Percentiles rank a stretch among this genome's conserved stretches.
These are phyloP conservation scores for Periophthalmus modestus DNA, from an alignment of 2,113 vertebrate species.

Conservation along the genomic window DNA sequence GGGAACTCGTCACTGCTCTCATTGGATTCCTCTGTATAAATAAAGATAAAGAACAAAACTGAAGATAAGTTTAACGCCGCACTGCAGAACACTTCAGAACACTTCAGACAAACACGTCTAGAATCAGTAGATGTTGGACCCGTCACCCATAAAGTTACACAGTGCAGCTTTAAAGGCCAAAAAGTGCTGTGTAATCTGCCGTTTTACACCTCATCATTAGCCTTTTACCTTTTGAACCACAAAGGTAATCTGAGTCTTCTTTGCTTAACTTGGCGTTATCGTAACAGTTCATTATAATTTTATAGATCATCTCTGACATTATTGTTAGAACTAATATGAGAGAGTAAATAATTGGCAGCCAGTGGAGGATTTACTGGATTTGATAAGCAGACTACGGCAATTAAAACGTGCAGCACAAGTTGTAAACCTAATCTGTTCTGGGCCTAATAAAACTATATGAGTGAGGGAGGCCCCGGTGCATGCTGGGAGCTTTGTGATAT, in stretches of 20 bases:
- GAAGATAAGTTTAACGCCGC: no score
- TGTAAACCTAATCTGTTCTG: conserved; percentile 34
- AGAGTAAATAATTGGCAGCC: conserved; percentile 2
- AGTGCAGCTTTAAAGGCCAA: not conserved
- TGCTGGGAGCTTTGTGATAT: conserved; percentile 11
- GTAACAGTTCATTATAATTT: conserved; percentile 1
- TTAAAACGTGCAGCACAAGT: conserved; percentile 20
- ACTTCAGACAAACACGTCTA: no score
- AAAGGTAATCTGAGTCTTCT: not conserved
- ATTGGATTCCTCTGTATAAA: no score
- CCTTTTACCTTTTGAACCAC: no score
- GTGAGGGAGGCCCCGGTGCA: conserved; percentile 14
- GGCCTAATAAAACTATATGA: conserved; percentile 2
- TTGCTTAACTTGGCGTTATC: not conserved
- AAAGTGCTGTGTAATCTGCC: not conserved
- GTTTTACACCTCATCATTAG: not conserved
- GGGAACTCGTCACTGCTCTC: no score
- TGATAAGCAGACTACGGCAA: conserved; percentile 9
- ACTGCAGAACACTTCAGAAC: no score
- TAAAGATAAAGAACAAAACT: no score
- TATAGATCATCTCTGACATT: not conserved
- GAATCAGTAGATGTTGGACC: no score
- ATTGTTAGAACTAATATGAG: not conserved
- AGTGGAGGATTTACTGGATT: not conserved
- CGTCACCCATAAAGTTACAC: no score